Percentiles rank a stretch among this genome's conserved stretches.
Conservation (phyloP, 2,888 invertebrate genomes). For the Oegoconia quadripuncta region DNA sequence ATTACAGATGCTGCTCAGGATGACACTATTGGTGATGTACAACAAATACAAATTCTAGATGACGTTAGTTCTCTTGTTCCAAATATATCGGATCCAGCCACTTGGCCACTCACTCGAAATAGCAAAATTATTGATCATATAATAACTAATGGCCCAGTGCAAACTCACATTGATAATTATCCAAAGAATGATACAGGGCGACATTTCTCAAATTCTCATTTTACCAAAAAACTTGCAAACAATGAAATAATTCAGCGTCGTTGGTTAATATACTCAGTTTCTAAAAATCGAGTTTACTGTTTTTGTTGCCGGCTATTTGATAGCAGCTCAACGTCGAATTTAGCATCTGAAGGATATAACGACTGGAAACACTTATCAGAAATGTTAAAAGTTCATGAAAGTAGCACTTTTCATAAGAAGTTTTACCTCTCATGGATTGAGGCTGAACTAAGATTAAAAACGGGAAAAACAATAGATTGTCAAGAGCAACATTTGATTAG, state of each 20-base stretch:
- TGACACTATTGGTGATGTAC: too few relatives aligned
- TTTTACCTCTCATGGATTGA: constrained; percentile 17
- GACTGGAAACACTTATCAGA: constrained; percentile 22
- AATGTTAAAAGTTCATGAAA: constrained; percentile 20
- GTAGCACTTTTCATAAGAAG: constrained; percentile 12
- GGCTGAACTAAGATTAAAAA: constrained; percentile 19
- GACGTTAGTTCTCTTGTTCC: too few relatives aligned
- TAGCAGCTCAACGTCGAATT: constrained; percentile 20
- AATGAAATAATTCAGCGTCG: constrained; percentile 21
- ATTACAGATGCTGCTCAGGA: too few relatives aligned
- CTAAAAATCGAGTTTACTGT: constrained; percentile 23
- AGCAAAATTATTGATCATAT: too few relatives aligned
- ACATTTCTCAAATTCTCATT: too few relatives aligned
- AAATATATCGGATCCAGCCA: too few relatives aligned
- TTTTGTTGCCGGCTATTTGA: constrained; percentile 24
- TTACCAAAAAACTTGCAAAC: too few relatives aligned
- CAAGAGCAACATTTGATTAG: constrained; percentile 28
- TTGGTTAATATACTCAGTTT: constrained; percentile 23
- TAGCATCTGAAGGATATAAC: constrained; percentile 18
- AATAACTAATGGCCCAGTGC: too few relatives aligned
- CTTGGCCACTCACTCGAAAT: too few relatives aligned
- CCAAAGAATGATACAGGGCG: too few relatives aligned
- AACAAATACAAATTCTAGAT: too few relatives aligned
- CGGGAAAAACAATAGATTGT: constrained; percentile 20
- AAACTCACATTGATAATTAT: too few relatives aligned